Evolutionary conservation across 2,797 vertebrate genomes (phyloP).

Genomic region (Ctenosaura bakeri): DNA sequence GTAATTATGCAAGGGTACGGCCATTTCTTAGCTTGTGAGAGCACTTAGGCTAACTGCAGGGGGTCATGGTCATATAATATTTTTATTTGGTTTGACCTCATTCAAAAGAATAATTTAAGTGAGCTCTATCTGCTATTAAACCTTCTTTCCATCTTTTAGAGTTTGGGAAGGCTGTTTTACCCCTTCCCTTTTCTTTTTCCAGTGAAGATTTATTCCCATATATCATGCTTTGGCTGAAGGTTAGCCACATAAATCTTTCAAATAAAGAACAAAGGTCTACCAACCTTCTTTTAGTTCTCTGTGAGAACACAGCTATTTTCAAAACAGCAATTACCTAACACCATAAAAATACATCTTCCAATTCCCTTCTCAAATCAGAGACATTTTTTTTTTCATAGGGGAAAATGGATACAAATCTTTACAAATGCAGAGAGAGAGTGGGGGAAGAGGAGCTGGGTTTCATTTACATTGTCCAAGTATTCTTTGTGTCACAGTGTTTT

Average conservation of each 20-base stretch:
- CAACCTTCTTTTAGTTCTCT: conserved; percentile 55
- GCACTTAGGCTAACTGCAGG: conserved; percentile 34
- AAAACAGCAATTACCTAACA: conserved; percentile 69
- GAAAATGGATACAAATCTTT: conserved; percentile 25
- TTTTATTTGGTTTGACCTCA: conserved; percentile 63
- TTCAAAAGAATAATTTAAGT: conserved; percentile 59
- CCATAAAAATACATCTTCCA: conserved; percentile 44
- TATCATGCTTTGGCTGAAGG: conserved; percentile 65
- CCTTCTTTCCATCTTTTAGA: conserved; percentile 61
- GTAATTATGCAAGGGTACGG: conserved; percentile 19
- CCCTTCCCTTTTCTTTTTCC: background rate
- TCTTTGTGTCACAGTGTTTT: conserved; percentile 16
- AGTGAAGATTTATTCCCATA: conserved; percentile 54
- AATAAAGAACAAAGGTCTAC: conserved; percentile 69
- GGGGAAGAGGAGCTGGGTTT: background rate
- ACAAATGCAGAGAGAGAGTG: background rate
- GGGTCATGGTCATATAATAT: conserved; percentile 54
- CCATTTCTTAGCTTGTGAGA: conserved; percentile 51
- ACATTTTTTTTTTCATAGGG: conserved; percentile 12
- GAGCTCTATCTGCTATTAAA: conserved; percentile 53
- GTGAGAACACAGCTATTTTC: conserved; percentile 64
- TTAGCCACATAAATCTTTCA: conserved; percentile 73
- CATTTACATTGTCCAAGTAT: conserved; percentile 11
- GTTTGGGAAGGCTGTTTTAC: conserved; percentile 61
- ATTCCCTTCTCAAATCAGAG: conserved; percentile 53